Evolutionary conservation across 2,797 vertebrate species (phyloP).

Genomic region (Pantherophis vulpinus): DNA sequence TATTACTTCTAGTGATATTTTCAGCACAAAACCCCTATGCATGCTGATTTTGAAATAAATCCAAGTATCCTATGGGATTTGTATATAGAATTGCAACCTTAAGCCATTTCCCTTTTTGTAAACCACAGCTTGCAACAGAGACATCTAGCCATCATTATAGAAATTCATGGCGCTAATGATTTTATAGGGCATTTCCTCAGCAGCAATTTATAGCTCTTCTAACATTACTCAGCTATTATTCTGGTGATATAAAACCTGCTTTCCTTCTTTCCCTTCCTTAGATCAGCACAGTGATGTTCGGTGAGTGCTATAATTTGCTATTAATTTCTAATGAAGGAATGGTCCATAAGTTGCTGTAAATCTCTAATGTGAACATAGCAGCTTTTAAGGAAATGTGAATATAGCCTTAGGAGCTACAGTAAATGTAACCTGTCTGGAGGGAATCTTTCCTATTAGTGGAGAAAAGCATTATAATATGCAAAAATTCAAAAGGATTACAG

Average conservation of each 20-base stretch:
- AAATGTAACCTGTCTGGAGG: neutral
- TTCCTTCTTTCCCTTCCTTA: neutral
- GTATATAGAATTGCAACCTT: neutral
- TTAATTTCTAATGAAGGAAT: neutral
- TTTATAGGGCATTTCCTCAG: neutral
- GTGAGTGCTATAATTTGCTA: neutral
- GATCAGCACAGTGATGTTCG: neutral
- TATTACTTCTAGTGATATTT: neutral
- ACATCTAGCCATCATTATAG: neutral
- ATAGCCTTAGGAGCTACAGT: neutral
- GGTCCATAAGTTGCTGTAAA: neutral
- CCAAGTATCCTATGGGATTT: neutral
- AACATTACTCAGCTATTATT: neutral
- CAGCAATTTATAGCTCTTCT: neutral
- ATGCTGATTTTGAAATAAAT: neutral
- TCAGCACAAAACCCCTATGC: neutral
- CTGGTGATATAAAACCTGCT: neutral
- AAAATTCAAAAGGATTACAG: too few relatives aligned
- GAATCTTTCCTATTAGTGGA: neutral
- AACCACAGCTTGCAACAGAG: neutral
- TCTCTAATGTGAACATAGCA: neutral
- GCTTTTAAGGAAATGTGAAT: neutral
- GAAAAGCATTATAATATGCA: neutral
- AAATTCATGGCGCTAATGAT: neutral
- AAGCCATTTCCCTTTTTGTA: neutral